Evolutionary conservation across 2,113 vertebrate genomes (phyloP), one percentile per base, ranked within the genome.

Genomic region (Heliornis fulica): DNA sequence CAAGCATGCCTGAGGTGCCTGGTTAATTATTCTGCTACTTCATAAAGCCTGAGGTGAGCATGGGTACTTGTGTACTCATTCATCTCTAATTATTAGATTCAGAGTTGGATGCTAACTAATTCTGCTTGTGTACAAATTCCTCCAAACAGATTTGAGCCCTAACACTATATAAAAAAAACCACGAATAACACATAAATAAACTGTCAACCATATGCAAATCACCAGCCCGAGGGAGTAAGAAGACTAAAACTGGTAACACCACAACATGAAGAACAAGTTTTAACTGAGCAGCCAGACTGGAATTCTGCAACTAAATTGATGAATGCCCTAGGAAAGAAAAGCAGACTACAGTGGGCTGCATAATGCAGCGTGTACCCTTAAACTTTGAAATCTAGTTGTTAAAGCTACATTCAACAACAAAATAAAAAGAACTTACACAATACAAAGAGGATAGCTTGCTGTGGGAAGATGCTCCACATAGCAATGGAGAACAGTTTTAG

Each of bases 21-120:
- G 36, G 38, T 76, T 97, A 97, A 96, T 96, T 97, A 96, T 97
- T 92, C 91, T 89, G 63, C 64, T 93, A 46, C 81, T 90, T 96
- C 88, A 95, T 81, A 91, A 93, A 96, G 69, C 75, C 88, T 88
- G 94, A 21, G 5, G 83, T 93, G 65, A 93, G 80, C 81, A 82
- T 18, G 38, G 45, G 45, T 95, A 83, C 77, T 92, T 87, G 75
- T 92, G 68, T 93, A 89, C 74, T 83, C 54, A 84, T 92, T 96
- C 78, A 87, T 92, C 75, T 95, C 75, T 94, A 96, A 93, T 96
- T 94, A 84, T 93, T 82, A 93, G 81, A 94, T 93, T 92, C 78
- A 93, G 81, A 92, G 50, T 72, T 88, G 71, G 68, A 77, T 93
- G 71, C 46, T 91, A 93, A 80, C 41, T 84, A 83, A 95, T 94